Evolutionary conservation across 2,888 invertebrate species (phyloP).

Genomic region (Catocala sponsa): DNA sequence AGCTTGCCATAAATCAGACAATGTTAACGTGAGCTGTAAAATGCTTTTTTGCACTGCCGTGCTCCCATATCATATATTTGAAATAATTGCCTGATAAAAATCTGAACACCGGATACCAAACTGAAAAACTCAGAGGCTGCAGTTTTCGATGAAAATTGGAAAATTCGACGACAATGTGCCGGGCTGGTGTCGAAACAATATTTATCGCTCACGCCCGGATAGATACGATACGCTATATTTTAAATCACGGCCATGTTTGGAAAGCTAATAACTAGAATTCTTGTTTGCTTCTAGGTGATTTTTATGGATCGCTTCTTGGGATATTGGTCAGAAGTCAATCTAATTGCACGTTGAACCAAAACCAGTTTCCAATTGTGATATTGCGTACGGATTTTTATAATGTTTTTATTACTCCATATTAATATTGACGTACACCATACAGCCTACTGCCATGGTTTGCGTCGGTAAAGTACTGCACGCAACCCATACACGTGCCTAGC

Average conservation of each 20-base stretch:
- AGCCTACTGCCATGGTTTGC: too few relatives aligned
- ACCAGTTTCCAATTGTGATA: too few relatives aligned
- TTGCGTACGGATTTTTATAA: too few relatives aligned
- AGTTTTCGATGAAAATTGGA: conserved; percentile 36
- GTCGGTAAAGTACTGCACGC: too few relatives aligned
- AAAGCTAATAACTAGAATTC: conserved; percentile 2
- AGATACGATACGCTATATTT: conserved; percentile 28
- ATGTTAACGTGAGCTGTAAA: too few relatives aligned
- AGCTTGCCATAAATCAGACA: too few relatives aligned
- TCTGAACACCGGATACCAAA: conserved; percentile 18
- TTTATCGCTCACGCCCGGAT: conserved; percentile 33
- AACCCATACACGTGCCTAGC: too few relatives aligned
- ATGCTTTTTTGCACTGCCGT: too few relatives aligned
- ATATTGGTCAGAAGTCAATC: too few relatives aligned
- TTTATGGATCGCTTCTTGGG: background rate
- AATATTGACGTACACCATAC: too few relatives aligned
- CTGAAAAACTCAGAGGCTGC: conserved; percentile 30
- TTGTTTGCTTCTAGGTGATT: background rate
- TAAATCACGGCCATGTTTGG: conserved; percentile 29
- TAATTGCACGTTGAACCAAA: too few relatives aligned
- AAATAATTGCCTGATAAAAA: conserved; percentile 18
- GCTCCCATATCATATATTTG: conserved; percentile 7
- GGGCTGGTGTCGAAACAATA: conserved; percentile 38
- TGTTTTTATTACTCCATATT: too few relatives aligned
- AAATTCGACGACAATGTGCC: conserved; percentile 34